A percentile compares a stretch with the other conserved stretches of the same genome.
These are phyloP conservation scores for Tetheella fluctuosa DNA, from an alignment of 2,888 invertebrate genomes.

Conservation along the genomic window DNA sequence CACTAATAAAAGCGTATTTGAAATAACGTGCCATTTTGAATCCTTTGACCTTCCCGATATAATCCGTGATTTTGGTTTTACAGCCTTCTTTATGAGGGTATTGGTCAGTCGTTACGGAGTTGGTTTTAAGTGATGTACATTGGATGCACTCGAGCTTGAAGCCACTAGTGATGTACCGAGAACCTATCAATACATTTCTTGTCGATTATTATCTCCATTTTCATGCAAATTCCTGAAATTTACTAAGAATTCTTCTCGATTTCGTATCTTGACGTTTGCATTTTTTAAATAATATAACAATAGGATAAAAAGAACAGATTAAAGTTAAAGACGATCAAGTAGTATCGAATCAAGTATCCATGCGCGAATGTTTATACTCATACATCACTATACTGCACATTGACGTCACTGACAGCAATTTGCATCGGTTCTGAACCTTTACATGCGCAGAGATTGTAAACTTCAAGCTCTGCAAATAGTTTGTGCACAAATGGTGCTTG, in stretches of 20 bases:
- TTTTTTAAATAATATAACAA: too few species aligned
- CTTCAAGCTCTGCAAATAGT: constrained; percentile 39
- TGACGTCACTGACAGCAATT: constrained; percentile 12
- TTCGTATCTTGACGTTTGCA: background rate
- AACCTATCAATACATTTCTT: background rate
- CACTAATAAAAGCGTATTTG: constrained; percentile 1
- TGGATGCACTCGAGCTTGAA: constrained; percentile 13
- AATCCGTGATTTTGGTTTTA: constrained; percentile 25
- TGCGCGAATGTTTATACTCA: background rate
- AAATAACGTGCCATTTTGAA: background rate
- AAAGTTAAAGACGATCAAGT: background rate
- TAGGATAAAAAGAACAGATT: too few species aligned
- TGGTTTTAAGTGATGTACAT: constrained; percentile 30
- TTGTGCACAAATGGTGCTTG: constrained; percentile 32
- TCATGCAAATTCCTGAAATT: background rate
- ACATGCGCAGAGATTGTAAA: constrained; percentile 27
- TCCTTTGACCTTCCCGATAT: constrained; percentile 1
- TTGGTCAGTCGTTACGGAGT: constrained; percentile 36
- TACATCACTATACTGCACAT: constrained; percentile 9
- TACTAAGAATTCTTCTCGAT: background rate
- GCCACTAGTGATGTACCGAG: constrained; percentile 2
- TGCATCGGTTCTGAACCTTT: constrained; percentile 7
- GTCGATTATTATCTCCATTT: background rate
- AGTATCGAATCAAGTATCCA: background rate
- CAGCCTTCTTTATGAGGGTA: constrained; percentile 43